Evolutionary conservation across 2,888 invertebrate genomes (phyloP).

Genomic region (Meliscaeva auricollis): DNA sequence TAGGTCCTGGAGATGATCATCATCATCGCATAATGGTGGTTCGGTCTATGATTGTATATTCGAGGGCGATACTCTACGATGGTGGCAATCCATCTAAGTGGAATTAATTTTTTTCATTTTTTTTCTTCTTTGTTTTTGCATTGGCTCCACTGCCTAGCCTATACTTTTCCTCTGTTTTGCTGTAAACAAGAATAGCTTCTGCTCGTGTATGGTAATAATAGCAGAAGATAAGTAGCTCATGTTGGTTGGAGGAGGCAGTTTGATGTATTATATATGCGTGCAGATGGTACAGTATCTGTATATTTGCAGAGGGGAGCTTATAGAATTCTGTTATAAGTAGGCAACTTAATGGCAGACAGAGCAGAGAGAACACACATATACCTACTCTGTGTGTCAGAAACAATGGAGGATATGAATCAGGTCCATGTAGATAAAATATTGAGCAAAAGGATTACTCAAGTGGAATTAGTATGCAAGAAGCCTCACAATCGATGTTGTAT

Average conservation of each 20-base stretch:
- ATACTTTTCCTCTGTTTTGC: not conserved
- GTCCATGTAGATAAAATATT: slow-evolving; percentile 50
- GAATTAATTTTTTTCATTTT: slow-evolving; percentile 56
- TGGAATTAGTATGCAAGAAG: slow-evolving; percentile 19
- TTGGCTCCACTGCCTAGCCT: not conserved
- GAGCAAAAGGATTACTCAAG: slow-evolving; percentile 46
- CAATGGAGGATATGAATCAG: slow-evolving; percentile 41
- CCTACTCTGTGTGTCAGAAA: slow-evolving; percentile 15
- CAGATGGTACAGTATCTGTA: not conserved
- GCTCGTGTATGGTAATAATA: slow-evolving; percentile 65
- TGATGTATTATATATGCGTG: not conserved
- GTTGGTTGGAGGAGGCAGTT: not conserved
- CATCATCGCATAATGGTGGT: slow-evolving; percentile 31
- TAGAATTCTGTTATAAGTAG: slow-evolving; percentile 12
- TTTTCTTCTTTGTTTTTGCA: not conserved
- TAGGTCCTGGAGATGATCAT: slow-evolving; percentile 41
- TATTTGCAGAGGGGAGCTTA: not conserved
- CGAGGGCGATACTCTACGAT: slow-evolving; percentile 21
- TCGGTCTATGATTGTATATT: slow-evolving; percentile 1
- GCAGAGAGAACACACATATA: not conserved
- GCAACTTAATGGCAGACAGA: slow-evolving; percentile 36
- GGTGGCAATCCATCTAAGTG: slow-evolving; percentile 64
- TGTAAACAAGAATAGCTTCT: slow-evolving; percentile 59
- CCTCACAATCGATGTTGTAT: slow-evolving; percentile 1
- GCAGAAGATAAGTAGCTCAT: slow-evolving; percentile 60